Conservation (phyloP, 1,140 invertebrate species). For the Gryon sp. region DNA sequence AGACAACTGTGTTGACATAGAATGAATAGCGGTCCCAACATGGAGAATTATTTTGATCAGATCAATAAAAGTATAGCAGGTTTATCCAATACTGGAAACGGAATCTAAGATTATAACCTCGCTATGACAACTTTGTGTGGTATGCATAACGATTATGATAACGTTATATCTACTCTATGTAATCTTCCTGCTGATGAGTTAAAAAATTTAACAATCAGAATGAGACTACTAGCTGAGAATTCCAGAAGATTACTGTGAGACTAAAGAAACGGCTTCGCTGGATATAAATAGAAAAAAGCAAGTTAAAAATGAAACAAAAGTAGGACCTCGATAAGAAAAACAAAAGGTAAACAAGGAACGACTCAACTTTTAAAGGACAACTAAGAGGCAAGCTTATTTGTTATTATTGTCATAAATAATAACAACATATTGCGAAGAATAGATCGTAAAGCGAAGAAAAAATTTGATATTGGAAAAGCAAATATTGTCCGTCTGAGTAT, state of each 20-base stretch:
- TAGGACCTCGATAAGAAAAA: neutral
- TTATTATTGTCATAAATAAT: conserved; percentile 4
- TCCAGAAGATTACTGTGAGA: conserved; percentile 5
- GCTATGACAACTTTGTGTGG: conserved; percentile 28
- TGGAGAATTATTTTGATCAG: conserved; percentile 16
- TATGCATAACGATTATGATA: conserved; percentile 23
- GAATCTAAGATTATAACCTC: conserved; percentile 21
- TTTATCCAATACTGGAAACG: neutral
- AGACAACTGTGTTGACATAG: conserved; percentile 3
- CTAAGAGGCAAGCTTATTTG: neutral
- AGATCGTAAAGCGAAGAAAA: conserved; percentile 2
- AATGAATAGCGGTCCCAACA: conserved; percentile 3
- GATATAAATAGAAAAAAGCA: neutral
- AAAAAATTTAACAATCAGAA: neutral
- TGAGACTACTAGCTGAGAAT: conserved; percentile 25
- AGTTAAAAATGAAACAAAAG: neutral
- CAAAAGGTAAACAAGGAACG: neutral
- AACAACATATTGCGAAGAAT: neutral
- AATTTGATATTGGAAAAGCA: neutral
- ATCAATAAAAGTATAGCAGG: conserved; percentile 23
- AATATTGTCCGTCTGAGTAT: neutral
- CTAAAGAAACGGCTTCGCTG: neutral
- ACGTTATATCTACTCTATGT: conserved; percentile 14
- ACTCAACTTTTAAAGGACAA: neutral
- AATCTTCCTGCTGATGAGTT: conserved; percentile 21